phyloP scores from a whole-genome alignment of 2,797 vertebrate genomes.

The Tokudaia muenninki region DNA sequence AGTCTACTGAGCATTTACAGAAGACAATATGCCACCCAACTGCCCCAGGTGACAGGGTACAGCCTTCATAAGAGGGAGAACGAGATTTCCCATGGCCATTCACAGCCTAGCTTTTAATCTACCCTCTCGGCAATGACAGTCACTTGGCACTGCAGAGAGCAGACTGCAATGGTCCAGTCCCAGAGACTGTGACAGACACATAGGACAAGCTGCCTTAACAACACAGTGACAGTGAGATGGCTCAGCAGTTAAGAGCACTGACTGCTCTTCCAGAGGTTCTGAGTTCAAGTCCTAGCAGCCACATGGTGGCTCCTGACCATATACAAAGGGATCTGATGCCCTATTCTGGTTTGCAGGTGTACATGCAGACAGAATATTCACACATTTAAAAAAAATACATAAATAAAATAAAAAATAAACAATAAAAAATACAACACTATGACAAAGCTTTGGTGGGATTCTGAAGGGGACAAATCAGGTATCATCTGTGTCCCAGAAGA shows the following conservation, averaged over 20 bases:
- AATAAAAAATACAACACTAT: neutral
- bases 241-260: neutral
- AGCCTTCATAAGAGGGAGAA: neutral
- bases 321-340: neutral
- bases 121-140: neutral
- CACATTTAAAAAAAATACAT: neutral
- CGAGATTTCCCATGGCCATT: neutral
- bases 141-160: fast-evolving
- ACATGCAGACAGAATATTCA: neutral
- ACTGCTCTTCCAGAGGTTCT: neutral
- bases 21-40: neutral
- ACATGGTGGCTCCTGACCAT: neutral
- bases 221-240: neutral
- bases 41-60: neutral
- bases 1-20: neutral
- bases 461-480: neutral
- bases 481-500: neutral
- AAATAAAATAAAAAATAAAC: neutral
- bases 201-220: neutral
- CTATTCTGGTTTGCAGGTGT: neutral
- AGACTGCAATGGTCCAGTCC: neutral
- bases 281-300: neutral
- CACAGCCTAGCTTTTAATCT: neutral
- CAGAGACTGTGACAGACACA: neutral
- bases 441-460: neutral